Conservation (phyloP, 2,797 vertebrate species). For the Salmo trutta region DNA sequence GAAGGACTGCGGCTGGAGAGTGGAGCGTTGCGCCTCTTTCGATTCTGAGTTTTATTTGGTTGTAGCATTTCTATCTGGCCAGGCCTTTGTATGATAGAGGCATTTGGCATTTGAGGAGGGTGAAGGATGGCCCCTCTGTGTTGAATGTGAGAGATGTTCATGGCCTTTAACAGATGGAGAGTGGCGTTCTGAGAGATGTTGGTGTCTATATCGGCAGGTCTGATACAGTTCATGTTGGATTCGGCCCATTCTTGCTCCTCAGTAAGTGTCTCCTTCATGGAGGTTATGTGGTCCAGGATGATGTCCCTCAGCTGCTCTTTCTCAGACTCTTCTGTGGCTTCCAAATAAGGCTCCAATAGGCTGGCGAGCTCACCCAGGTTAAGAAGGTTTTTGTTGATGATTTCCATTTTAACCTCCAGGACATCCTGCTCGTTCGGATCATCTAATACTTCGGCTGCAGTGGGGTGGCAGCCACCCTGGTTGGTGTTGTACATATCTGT, state of each 20-base stretch:
- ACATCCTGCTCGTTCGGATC: constrained; percentile 2
- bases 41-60: not conserved
- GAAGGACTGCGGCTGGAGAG: not conserved
- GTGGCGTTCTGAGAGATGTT: not conserved
- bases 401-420: constrained; percentile 10
- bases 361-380: constrained; percentile 13
- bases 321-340: constrained; percentile 4
- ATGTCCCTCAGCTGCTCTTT: not conserved
- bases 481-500: not conserved
- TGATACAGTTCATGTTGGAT: not conserved
- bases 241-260: not conserved
- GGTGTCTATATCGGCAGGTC: not conserved
- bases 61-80: too few relatives aligned
- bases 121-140: not conserved
- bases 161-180: not conserved
- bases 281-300: not conserved
- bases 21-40: not conserved
- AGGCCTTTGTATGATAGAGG: not conserved
- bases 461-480: not conserved
- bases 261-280: constrained; percentile 5
- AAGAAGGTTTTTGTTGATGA: constrained; percentile 10
- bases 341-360: not conserved
- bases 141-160: constrained; percentile 3
- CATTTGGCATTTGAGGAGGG: not conserved
- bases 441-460: not conserved